Evolutionary conservation across 2,113 vertebrate species (phyloP).

Genomic region (Lophotis ruficrista): DNA sequence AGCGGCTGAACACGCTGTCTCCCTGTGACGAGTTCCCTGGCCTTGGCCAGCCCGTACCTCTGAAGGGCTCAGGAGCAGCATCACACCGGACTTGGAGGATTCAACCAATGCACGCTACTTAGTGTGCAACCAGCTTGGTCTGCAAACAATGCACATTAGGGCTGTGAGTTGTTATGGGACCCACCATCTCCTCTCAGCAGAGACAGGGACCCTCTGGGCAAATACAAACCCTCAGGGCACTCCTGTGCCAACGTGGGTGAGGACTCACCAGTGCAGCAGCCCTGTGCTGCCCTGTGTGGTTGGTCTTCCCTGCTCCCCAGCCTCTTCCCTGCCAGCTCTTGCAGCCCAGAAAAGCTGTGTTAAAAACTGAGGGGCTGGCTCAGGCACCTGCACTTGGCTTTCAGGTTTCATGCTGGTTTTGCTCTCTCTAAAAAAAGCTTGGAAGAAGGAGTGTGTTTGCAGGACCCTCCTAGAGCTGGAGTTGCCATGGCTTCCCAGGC

Average conservation of each 20-base stretch:
- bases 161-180: background rate
- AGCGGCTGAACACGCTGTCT: fast-evolving
- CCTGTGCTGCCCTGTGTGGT: background rate
- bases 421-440: background rate
- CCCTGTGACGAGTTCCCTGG: background rate
- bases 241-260: background rate
- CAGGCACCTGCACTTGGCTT: background rate
- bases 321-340: background rate
- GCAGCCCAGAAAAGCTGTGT: no score
- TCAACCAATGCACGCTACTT: background rate
- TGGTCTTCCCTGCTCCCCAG: background rate
- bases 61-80: background rate
- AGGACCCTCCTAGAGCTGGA: background rate
- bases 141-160: background rate
- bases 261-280: no score
- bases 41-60: background rate
- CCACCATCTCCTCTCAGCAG: background rate
- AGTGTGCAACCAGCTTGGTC: background rate
- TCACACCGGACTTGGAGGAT: background rate
- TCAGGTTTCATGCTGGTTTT: background rate
- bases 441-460: background rate
- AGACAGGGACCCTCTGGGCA: background rate
- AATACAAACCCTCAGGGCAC: background rate
- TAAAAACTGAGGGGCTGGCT: fast-evolving
- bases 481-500: background rate